phyloP scores from a whole-genome alignment of 2,888 invertebrate species.

The Eupithecia tripunctaria region DNA sequence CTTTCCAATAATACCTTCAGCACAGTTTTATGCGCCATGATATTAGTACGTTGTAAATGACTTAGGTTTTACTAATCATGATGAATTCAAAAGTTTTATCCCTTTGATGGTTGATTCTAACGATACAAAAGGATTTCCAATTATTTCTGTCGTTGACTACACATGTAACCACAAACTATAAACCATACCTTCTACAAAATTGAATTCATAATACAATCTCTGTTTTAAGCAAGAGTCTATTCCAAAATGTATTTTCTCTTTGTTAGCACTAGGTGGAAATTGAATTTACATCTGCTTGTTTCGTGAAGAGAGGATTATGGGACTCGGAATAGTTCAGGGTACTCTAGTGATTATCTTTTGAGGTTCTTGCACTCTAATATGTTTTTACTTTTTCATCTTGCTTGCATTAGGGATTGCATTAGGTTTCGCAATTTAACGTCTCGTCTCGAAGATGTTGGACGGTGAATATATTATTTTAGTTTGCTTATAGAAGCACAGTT shows the following conservation, averaged over 20 bases:
- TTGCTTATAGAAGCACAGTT: not conserved
- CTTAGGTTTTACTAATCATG: no score
- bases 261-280: conserved; percentile 23
- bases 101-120: not conserved
- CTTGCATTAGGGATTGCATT: not conserved
- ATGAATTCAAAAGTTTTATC: no score
- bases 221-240: conserved; percentile 17
- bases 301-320: conserved; percentile 16
- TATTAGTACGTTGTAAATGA: no score
- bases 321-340: not conserved
- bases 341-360: conserved; percentile 11
- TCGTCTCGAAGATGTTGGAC: not conserved
- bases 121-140: not conserved
- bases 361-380: conserved; percentile 1
- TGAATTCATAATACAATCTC: conserved; percentile 5
- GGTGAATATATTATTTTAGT: not conserved
- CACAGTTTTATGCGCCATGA: no score
- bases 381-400: conserved; percentile 2
- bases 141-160: not conserved
- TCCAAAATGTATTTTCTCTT: conserved; percentile 25
- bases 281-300: conserved; percentile 28
- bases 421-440: not conserved
- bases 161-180: not conserved
- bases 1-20: no score
- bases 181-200: conserved; percentile 2